Conservation (phyloP, 2,888 invertebrate genomes). For the Plebejus melissa region DNA sequence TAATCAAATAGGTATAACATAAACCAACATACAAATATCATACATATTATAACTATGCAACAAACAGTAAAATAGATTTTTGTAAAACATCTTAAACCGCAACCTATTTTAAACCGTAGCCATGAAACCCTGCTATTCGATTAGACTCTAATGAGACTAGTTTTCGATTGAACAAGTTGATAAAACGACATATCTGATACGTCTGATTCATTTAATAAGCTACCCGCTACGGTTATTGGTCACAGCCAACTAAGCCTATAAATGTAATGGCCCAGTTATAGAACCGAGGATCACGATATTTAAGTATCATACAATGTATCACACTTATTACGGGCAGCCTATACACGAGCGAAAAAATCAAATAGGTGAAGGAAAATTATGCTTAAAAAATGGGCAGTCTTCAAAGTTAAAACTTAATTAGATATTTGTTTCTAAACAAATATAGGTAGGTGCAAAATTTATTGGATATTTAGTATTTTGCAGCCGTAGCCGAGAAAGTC, state of each 20-base stretch:
- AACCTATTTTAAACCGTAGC: not conserved
- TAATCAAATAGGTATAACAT: too few relatives aligned
- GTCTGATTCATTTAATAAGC: conserved; percentile 21
- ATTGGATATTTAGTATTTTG: too few relatives aligned
- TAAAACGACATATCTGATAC: conserved; percentile 19
- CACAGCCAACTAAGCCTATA: not conserved
- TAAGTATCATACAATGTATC: not conserved
- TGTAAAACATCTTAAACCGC: not conserved
- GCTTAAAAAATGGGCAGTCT: too few relatives aligned
- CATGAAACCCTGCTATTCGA: not conserved
- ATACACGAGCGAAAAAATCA: too few relatives aligned
- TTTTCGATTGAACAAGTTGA: conserved; percentile 15
- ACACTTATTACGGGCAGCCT: too few relatives aligned
- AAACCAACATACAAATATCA: too few relatives aligned
- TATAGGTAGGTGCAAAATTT: too few relatives aligned
- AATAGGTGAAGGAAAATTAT: too few relatives aligned
- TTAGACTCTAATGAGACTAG: conserved; percentile 16
- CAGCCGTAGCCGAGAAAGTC: too few relatives aligned
- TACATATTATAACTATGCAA: too few relatives aligned
- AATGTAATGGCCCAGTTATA: not conserved
- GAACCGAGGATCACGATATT: not conserved
- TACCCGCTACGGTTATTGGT: not conserved
- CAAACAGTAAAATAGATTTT: not conserved
- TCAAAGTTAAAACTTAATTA: too few relatives aligned
- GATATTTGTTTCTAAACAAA: too few relatives aligned